These are phyloP conservation scores for Megaustenia siamemsis DNA, from an alignment of 2,888 invertebrate genomes.

Conservation along the genomic window DNA sequence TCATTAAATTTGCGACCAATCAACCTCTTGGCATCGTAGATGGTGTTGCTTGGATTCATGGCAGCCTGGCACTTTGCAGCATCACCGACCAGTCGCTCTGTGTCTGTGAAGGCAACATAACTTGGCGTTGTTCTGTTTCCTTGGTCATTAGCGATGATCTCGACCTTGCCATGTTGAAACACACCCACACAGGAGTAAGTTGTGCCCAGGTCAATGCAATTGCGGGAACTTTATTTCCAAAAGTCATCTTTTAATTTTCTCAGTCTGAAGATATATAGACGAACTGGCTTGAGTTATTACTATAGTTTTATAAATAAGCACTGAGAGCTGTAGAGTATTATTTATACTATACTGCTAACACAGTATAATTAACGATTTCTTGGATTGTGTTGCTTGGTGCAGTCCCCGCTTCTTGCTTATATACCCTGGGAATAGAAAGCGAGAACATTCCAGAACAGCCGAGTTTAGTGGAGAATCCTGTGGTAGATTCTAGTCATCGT, in stretches of 20 bases:
- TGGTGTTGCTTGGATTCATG: slow-evolving; percentile 88
- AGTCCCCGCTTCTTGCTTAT: no score
- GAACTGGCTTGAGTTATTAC: no score
- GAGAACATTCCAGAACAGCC: no score
- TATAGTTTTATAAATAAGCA: no score
- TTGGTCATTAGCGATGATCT: slow-evolving; percentile 33
- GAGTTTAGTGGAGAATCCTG: no score
- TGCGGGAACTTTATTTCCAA: slow-evolving; percentile 65
- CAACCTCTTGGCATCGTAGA: slow-evolving; percentile 78
- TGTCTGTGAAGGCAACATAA: slow-evolving; percentile 28
- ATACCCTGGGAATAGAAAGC: no score
- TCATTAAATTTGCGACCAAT: slow-evolving; percentile 71
- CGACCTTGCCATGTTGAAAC: slow-evolving; percentile 23
- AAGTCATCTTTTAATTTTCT: no score
- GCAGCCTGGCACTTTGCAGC: slow-evolving; percentile 81
- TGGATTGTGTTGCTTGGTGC: no score
- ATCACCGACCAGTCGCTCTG: slow-evolving; percentile 18
- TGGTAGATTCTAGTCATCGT: no score
- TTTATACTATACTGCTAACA: no score
- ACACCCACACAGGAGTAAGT: slow-evolving; percentile 25
- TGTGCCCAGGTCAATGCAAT: slow-evolving; percentile 79
- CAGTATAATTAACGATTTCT: no score
- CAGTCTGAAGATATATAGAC: no score
- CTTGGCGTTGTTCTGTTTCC: slow-evolving; percentile 31
- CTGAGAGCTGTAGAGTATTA: neutral